Percentiles rank a stretch among this genome's conserved stretches.
Evolutionary conservation across 2,888 invertebrate species (phyloP).

Genomic region (Platypus cylindrus): DNA sequence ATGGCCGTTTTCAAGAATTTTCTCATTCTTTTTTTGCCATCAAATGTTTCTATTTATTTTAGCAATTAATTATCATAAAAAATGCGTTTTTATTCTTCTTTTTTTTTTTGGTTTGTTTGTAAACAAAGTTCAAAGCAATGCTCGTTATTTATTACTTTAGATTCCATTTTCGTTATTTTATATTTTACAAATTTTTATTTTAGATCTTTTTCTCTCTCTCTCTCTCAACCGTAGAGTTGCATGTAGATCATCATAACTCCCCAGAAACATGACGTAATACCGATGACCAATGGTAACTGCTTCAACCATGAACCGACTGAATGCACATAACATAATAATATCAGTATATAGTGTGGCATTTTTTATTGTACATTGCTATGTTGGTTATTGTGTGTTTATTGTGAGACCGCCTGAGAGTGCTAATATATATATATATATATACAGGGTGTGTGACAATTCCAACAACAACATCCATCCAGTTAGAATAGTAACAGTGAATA

Average conservation of each 20-base stretch:
- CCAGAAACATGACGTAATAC: slow-evolving; percentile 83
- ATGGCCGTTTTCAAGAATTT: no score
- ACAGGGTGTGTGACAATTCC: no score
- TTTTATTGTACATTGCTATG: slow-evolving; percentile 11
- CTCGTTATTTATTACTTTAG: no score
- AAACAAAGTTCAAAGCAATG: no score
- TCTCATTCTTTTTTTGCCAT: no score
- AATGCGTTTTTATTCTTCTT: slow-evolving; percentile 7
- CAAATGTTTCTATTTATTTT: slow-evolving; percentile 14
- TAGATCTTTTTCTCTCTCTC: no score
- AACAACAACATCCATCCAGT: no score
- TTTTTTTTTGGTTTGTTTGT: slow-evolving; percentile 12
- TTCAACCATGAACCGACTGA: slow-evolving; percentile 48
- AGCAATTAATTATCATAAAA: slow-evolving; percentile 7
- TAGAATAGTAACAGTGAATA: no score
- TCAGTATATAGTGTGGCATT: no score
- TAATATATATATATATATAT: slow-evolving; percentile 37
- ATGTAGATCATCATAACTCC: slow-evolving; percentile 64
- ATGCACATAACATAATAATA: slow-evolving; percentile 17
- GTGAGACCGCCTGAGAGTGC: slow-evolving; percentile 33
- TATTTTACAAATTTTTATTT: no score
- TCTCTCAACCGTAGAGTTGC: slow-evolving; percentile 26
- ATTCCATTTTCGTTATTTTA: no score
- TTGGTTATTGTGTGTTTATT: no score
- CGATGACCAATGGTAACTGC: slow-evolving; percentile 71